These are phyloP conservation scores for Saturnia japonica DNA, from an alignment of 2,888 invertebrate genomes.

Conservation along the genomic window DNA sequence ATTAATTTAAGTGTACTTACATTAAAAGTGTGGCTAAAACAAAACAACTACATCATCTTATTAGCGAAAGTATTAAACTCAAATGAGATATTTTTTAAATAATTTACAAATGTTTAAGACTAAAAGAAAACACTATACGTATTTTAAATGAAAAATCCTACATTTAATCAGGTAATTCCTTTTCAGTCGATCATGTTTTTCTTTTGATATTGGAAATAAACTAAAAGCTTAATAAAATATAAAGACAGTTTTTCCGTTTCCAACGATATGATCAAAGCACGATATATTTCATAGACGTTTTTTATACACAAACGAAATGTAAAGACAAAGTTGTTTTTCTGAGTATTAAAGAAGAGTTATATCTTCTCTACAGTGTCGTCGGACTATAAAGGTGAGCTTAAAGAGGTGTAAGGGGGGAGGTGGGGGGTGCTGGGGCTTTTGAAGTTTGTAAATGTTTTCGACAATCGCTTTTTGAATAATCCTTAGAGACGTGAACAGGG, in stretches of 20 bases:
- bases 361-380: not conserved
- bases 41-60: not conserved
- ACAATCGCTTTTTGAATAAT: not conserved
- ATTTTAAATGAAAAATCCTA: not conserved
- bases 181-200: not conserved
- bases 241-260: not conserved
- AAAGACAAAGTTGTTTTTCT: not conserved
- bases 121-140: not conserved
- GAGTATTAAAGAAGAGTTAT: not conserved
- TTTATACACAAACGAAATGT: not conserved
- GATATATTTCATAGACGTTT: not conserved
- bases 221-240: not conserved
- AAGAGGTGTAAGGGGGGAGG: not conserved
- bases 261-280: not conserved
- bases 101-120: no score
- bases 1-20: no score
- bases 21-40: not conserved
- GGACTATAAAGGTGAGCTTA: not conserved
- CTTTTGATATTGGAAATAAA: constrained; percentile 6
- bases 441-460: not conserved
- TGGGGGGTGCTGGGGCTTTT: not conserved
- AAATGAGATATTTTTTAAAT: not conserved
- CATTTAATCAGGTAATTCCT: not conserved
- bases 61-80: not conserved
- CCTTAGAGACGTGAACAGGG: not conserved